Conservation (phyloP, 23 tunicate genomes). For the Halocynthia roretzi region DNA sequence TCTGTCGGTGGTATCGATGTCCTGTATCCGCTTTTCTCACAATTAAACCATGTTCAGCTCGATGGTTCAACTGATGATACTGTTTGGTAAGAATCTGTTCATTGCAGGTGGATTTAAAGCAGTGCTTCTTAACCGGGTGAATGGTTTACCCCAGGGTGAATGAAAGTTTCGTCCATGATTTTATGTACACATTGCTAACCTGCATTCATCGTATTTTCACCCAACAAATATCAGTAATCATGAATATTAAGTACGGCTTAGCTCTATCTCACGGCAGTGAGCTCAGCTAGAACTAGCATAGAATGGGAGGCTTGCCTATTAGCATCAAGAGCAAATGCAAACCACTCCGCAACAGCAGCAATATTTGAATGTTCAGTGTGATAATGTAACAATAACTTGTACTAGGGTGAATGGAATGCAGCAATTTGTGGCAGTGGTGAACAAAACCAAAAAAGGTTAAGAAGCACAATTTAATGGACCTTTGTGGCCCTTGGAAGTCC, state of each 20-base stretch:
- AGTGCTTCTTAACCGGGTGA: background rate
- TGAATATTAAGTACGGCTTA: too few species aligned
- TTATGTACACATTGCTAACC: too few species aligned
- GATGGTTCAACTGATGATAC: constrained; percentile 73
- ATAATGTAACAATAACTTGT: constrained; percentile 1
- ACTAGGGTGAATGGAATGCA: constrained; percentile 35
- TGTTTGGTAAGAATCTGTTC: constrained; percentile 56
- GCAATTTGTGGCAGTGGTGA: constrained; percentile 26
- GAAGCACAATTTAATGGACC: constrained; percentile 37
- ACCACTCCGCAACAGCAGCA: background rate
- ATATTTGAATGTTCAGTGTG: background rate
- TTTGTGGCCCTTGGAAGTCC: too few species aligned
- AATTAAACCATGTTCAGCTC: constrained; percentile 68
- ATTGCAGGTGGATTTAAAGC: too few species aligned
- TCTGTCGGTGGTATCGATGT: constrained; percentile 96
- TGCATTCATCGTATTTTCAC: too few species aligned
- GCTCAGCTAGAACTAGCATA: background rate
- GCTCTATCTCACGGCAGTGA: too few species aligned
- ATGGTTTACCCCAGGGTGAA: constrained; percentile 9
- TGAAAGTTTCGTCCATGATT: background rate
- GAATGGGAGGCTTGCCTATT: background rate
- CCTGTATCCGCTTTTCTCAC: constrained; percentile 85
- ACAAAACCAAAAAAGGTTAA: constrained; percentile 31
- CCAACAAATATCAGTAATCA: too few species aligned
- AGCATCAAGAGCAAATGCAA: constrained; percentile 8